Evolutionary conservation across 2,797 vertebrate species (phyloP).

Genomic region (Lophotriccus pileatus): DNA sequence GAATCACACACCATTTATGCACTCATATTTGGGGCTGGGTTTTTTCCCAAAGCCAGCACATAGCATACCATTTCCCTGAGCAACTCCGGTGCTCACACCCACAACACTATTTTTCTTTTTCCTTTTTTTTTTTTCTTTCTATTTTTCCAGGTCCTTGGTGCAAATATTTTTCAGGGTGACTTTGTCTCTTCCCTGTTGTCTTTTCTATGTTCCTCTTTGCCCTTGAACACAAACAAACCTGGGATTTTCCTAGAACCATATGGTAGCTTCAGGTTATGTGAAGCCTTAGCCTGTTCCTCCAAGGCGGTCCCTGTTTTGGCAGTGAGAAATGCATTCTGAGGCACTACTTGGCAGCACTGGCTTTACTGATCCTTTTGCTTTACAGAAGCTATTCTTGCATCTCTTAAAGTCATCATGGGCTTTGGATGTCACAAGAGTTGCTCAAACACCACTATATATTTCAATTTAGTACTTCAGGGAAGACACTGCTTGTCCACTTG

Average conservation of each 20-base stretch:
- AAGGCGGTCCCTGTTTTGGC: background rate
- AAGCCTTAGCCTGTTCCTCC: background rate
- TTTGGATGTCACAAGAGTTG: background rate
- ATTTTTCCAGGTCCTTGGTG: background rate
- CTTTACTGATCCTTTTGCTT: background rate
- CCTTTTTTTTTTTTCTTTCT: background rate
- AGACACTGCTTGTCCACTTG: rapidly evolving
- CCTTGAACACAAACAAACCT: background rate
- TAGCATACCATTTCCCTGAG: background rate
- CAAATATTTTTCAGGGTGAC: background rate
- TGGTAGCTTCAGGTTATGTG: background rate
- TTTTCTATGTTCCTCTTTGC: background rate
- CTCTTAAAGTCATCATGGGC: background rate
- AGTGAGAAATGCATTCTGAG: background rate
- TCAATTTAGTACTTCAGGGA: background rate
- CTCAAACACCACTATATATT: background rate
- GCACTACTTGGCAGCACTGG: background rate
- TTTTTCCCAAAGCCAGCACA: background rate
- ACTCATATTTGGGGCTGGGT: background rate
- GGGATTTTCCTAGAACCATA: background rate
- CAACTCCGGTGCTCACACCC: background rate
- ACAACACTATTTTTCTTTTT: background rate
- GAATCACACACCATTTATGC: background rate
- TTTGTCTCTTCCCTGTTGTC: background rate
- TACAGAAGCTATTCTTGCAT: background rate